Conservation (phyloP, 2,888 invertebrate species). For the Caenorhabditis sp. region DNA sequence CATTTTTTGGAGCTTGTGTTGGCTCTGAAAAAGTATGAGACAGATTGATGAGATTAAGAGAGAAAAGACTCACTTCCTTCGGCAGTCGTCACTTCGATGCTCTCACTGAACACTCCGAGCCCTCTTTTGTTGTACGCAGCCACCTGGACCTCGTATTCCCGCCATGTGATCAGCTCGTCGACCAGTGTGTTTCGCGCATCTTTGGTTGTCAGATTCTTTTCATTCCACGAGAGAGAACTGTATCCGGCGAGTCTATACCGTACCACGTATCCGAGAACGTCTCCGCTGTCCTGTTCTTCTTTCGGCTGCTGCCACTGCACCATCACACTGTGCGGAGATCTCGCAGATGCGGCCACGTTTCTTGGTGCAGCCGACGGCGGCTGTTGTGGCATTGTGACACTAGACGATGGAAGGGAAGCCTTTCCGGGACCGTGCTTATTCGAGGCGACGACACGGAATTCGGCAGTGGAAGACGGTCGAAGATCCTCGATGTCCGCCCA, state of each 20-base stretch:
- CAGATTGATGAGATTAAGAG: not conserved
- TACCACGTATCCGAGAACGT: slow-evolving; percentile 92
- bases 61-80: slow-evolving; percentile 85
- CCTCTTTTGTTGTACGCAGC: slow-evolving; percentile 98
- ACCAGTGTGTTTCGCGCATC: slow-evolving; percentile 85
- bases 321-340: slow-evolving; percentile 94
- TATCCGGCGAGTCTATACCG: slow-evolving; percentile 87
- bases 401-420: slow-evolving; percentile 87
- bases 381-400: slow-evolving; percentile 90
- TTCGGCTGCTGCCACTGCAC: slow-evolving; percentile 95
- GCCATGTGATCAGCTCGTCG: slow-evolving; percentile 95
- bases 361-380: slow-evolving; percentile 94
- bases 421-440: slow-evolving; percentile 83
- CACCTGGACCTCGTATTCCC: slow-evolving; percentile 93
- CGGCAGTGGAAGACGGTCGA: slow-evolving; percentile 94
- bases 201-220: slow-evolving; percentile 87
- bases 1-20: slow-evolving; percentile 90
- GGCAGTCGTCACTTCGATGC: slow-evolving; percentile 92
- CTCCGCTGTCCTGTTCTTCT: slow-evolving; percentile 94
- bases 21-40: slow-evolving; percentile 83
- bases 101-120: slow-evolving; percentile 91
- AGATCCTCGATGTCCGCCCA: slow-evolving; percentile 80
- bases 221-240: slow-evolving; percentile 91
- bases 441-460: slow-evolving; percentile 95
- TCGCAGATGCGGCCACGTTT: slow-evolving; percentile 93